A percentile compares a stretch with the other conserved stretches of the same genome.
Evolutionary conservation across 2,797 vertebrate genomes (phyloP).

Genomic region (Tokudaia tokunoshimensis): DNA sequence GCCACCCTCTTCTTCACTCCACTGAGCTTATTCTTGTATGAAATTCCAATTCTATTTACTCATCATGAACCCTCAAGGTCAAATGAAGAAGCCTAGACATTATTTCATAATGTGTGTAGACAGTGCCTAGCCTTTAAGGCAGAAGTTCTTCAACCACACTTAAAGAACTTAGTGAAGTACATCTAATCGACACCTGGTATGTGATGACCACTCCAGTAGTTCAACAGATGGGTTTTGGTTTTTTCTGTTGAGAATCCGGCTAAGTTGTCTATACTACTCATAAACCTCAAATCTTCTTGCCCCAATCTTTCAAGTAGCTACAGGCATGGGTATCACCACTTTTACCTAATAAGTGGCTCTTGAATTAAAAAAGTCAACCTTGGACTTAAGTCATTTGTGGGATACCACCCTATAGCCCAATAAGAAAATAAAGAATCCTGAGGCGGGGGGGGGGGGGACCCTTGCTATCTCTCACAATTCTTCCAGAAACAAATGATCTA

Average conservation of each 20-base stretch:
- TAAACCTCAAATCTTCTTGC: not conserved
- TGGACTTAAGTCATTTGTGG: not conserved
- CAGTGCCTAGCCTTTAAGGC: not conserved
- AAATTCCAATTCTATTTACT: slow-evolving; percentile 20
- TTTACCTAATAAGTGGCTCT: not conserved
- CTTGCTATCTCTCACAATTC: not conserved
- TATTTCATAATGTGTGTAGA: not conserved
- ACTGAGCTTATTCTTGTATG: slow-evolving; percentile 29
- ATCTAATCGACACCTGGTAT: not conserved
- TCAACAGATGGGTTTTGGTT: not conserved
- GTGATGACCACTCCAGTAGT: not conserved
- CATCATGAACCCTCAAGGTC: not conserved
- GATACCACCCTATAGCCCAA: not conserved
- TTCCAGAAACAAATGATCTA: slow-evolving; percentile 35
- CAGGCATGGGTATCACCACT: not conserved
- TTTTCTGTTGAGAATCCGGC: not conserved
- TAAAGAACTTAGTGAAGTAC: not conserved
- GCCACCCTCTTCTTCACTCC: not conserved
- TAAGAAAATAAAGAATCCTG: not conserved
- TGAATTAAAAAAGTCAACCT: not conserved
- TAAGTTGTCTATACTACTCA: not conserved
- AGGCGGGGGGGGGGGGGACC: not conserved
- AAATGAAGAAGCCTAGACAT: not conserved
- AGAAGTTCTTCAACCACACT: slow-evolving; percentile 1
- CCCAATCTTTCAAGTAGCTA: not conserved